A percentile compares a stretch with the other conserved stretches of the same genome.
These are phyloP conservation scores for Diorhabda carinulata DNA, from an alignment of 1,140 invertebrate species.

Conservation along the genomic window DNA sequence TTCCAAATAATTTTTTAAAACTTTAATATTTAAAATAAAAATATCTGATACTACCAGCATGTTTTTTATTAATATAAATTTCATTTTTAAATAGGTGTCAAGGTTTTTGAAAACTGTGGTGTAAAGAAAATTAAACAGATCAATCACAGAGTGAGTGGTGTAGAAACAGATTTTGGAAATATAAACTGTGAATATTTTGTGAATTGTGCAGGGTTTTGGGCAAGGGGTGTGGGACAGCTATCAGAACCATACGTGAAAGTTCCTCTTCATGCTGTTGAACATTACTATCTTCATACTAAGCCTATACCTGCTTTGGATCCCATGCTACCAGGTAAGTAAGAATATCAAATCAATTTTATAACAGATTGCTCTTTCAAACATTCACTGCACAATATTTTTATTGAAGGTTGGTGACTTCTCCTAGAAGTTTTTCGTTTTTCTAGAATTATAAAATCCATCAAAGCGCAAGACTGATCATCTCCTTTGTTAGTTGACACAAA, in stretches of 20 bases:
- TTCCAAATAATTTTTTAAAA: too few species aligned
- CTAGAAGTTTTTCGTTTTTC: too few species aligned
- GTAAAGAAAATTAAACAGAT: conserved; percentile 65
- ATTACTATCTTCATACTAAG: conserved; percentile 88
- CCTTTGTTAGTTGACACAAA: too few species aligned
- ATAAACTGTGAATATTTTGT: conserved; percentile 88
- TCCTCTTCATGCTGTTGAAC: conserved; percentile 88
- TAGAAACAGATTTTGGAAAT: conserved; percentile 73
- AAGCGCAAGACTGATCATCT: too few species aligned
- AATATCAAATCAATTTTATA: too few species aligned
- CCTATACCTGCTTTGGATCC: conserved; percentile 66
- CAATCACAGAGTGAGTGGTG: conserved; percentile 62
- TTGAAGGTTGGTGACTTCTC: too few species aligned
- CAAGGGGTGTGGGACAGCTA: conserved; percentile 70
- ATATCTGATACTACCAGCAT: too few species aligned
- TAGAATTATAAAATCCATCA: too few species aligned
- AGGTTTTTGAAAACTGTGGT: conserved; percentile 79
- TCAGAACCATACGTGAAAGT: conserved; percentile 84
- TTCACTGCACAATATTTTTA: too few species aligned
- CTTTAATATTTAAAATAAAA: too few species aligned
- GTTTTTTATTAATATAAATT: too few species aligned
- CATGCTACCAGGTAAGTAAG: conserved; percentile 61
- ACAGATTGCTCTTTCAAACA: too few species aligned
- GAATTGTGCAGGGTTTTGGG: conserved; percentile 86
- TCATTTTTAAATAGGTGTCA: conserved; percentile 62